Conservation (phyloP, 2,113 vertebrate species). For the Recurvirostra avosetta region DNA sequence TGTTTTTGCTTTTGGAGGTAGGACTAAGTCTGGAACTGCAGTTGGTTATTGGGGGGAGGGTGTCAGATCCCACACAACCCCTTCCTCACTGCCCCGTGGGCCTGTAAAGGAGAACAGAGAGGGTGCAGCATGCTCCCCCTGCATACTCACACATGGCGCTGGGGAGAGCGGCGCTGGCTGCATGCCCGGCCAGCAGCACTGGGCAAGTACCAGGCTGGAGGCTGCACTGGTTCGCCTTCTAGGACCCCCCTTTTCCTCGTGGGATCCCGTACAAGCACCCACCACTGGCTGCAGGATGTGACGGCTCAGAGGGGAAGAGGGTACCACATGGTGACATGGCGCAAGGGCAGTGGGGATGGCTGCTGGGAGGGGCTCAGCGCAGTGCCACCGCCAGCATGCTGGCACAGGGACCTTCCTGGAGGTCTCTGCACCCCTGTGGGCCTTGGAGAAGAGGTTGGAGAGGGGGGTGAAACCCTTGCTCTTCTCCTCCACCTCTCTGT, state of each 20-base stretch:
- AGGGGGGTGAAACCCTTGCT: rapidly evolving
- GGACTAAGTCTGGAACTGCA: not conserved
- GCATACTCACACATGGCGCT: rapidly evolving
- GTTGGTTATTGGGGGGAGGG: not conserved
- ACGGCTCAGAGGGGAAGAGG: not conserved
- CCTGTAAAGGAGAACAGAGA: not conserved
- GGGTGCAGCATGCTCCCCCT: not conserved
- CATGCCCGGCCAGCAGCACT: rapidly evolving
- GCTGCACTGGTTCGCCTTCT: rapidly evolving
- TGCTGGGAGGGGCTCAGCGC: not conserved
- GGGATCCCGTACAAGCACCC: not conserved
- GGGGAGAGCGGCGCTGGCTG: not conserved
- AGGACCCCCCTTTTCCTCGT: rapidly evolving
- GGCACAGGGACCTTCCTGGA: not conserved
- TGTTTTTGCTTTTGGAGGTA: not conserved
- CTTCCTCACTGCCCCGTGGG: rapidly evolving
- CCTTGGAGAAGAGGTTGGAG: not conserved
- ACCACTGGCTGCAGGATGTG: rapidly evolving
- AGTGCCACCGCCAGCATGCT: rapidly evolving
- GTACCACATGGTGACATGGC: rapidly evolving
- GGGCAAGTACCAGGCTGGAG: not conserved
- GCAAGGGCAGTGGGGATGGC: rapidly evolving
- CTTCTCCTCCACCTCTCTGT: not conserved
- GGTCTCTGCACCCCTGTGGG: not conserved
- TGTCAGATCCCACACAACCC: not conserved